Conservation (phyloP, 2,888 invertebrate genomes). For the Nowickia ferox region DNA sequence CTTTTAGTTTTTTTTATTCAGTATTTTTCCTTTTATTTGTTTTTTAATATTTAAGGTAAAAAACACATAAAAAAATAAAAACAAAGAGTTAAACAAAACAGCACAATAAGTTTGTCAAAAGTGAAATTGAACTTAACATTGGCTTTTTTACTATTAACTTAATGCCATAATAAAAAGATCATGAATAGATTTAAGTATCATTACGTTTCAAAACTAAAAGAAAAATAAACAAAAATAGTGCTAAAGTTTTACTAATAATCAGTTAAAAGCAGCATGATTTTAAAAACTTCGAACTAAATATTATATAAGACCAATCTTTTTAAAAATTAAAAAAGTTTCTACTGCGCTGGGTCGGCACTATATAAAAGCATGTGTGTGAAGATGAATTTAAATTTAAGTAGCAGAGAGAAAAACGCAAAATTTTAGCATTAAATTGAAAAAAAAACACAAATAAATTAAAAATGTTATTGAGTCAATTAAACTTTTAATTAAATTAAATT, state of each 20-base stretch:
- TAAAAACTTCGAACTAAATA: too few species aligned
- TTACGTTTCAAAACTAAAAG: neutral
- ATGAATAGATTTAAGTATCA: slow-evolving; percentile 13
- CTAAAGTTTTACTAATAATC: neutral
- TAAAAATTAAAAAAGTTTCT: too few species aligned
- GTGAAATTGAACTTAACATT: slow-evolving; percentile 66
- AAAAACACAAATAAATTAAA: too few species aligned
- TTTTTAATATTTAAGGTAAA: slow-evolving; percentile 30
- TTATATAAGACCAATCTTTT: too few species aligned
- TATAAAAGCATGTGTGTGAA: too few species aligned
- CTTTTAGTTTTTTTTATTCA: slow-evolving; percentile 11
- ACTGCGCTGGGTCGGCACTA: too few species aligned
- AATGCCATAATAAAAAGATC: slow-evolving; percentile 42
- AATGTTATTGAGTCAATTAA: too few species aligned
- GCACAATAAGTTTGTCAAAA: slow-evolving; percentile 61
- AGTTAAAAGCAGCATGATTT: too few species aligned
- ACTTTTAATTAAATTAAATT: too few species aligned
- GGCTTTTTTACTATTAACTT: slow-evolving; percentile 21
- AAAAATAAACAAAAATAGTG: neutral
- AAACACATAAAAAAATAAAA: slow-evolving; percentile 13
- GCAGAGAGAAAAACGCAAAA: too few species aligned
- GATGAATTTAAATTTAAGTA: too few species aligned
- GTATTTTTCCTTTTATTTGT: slow-evolving; percentile 25
- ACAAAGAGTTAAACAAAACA: slow-evolving; percentile 28
- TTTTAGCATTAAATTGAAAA: too few species aligned